Evolutionary conservation across 2,888 invertebrate species (phyloP).

Genomic region (Campopleginae sp.): DNA sequence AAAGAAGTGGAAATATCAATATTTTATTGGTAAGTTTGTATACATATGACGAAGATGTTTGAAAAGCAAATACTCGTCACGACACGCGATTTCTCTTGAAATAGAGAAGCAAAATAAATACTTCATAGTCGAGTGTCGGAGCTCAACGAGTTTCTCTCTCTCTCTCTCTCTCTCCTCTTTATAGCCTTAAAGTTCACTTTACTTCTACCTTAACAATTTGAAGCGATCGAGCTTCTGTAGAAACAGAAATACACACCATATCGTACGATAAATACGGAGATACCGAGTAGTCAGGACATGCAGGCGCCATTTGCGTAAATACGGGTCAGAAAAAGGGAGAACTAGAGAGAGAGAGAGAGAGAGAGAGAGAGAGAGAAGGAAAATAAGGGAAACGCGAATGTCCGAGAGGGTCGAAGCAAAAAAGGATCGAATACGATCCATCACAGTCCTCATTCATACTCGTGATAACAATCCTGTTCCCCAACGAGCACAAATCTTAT

Average conservation of each 20-base stretch:
- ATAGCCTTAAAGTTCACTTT: constrained; percentile 22
- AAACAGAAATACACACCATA: constrained; percentile 3
- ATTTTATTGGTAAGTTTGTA: constrained; percentile 33
- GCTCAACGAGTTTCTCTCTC: constrained; percentile 1
- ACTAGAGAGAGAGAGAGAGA: constrained; percentile 13
- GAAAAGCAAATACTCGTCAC: constrained; percentile 55
- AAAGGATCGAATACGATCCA: constrained; percentile 64
- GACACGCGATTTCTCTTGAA: constrained; percentile 16
- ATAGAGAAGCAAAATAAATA: neutral
- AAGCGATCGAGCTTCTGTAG: neutral
- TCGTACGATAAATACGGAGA: constrained; percentile 15
- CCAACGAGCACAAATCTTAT: constrained; percentile 39
- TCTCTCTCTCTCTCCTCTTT: neutral
- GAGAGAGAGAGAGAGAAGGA: neutral
- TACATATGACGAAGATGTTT: constrained; percentile 31
- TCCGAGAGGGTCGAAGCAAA: constrained; percentile 40
- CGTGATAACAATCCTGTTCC: constrained; percentile 51
- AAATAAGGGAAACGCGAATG: constrained; percentile 33
- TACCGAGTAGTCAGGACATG: constrained; percentile 18
- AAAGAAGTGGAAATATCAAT: constrained; percentile 20
- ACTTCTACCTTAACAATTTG: constrained; percentile 15
- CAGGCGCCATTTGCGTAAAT: constrained; percentile 32
- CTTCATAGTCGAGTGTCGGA: neutral
- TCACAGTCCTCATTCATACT: constrained; percentile 61
- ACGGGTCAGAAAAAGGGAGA: constrained; percentile 15